Conservation (phyloP, 2,113 vertebrate genomes). For the Crocuta crocuta region DNA sequence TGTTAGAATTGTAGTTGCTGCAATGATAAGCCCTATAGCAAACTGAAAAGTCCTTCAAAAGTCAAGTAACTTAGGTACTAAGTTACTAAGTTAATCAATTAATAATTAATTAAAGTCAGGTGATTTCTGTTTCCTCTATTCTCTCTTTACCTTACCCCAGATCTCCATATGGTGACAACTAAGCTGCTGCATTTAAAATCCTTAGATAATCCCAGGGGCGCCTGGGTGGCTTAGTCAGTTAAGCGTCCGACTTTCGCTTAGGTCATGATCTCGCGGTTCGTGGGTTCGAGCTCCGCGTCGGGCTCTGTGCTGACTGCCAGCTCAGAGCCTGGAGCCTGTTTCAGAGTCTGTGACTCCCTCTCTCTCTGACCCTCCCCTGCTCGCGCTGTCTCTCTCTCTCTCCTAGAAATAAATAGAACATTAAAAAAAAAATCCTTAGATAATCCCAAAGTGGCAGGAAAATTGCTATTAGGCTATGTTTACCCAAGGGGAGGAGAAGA, state of each 20-base stretch:
- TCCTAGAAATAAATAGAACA: too few relatives aligned
- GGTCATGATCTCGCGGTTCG: too few relatives aligned
- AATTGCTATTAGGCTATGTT: neutral
- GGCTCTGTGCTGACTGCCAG: too few relatives aligned
- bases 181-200: neutral
- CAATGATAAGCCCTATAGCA: neutral
- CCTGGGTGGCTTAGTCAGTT: too few relatives aligned
- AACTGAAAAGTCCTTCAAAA: conserved; percentile 39
- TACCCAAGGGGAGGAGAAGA: too few relatives aligned
- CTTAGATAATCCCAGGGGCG: neutral
- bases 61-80: conserved; percentile 38
- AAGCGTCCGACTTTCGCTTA: too few relatives aligned
- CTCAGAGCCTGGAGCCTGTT: too few relatives aligned
- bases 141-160: neutral
- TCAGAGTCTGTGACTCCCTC: too few relatives aligned
- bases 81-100: conserved; percentile 15
- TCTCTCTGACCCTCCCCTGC: too few relatives aligned
- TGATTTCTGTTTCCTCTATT: neutral
- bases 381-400: too few relatives aligned
- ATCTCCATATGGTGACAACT: neutral
- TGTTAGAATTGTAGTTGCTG: neutral
- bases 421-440: neutral
- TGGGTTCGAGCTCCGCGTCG: too few relatives aligned
- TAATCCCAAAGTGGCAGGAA: neutral
- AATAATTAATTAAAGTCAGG: conserved; percentile 1